Base-by-base conservation (phyloP, 2,888 invertebrate genomes). In the Mantis religiosa region DNA sequence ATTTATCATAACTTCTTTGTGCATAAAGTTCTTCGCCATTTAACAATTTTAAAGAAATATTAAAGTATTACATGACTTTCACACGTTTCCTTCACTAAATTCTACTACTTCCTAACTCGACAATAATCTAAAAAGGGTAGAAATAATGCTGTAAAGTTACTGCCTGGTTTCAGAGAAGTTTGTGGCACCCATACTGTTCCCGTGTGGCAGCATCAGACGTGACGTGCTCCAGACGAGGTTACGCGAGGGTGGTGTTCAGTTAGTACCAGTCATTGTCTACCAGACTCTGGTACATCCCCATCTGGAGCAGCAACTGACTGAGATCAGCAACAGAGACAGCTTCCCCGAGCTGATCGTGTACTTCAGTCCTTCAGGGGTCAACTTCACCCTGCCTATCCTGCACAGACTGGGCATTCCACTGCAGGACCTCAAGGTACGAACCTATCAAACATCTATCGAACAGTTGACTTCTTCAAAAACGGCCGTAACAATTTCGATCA, bases 341-440 rank as follows among this genome's bases (percentile, higher is more conserved):
- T 93, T 94, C 83, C 93, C 94, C 1, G 94, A 95, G 91, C 95
- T 92, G 91, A 91, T 95, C 82, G 94, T 95, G 3, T 95, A 95
- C 92, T 95, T 95, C 90, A 95, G 95, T 91, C 95, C 95, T 1
- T 95, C 95, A 8, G 95, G 95, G 28, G 93, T 95, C 0, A 93
- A 93, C 88, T 94, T 93, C 91, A 93, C 93, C 0, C 90, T 93
- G 82, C 93, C 93, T 1, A 93, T 93, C 91, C 92, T 95, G 28
- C 92, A 92, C 89, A 92, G 92, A 84, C 91, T 92, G 82, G 92
- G 92, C 84, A 90, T 93, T 34, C 87, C 88, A 54, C 30, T 89
- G 15, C 47, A 88, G 15, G 47, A 71, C 0, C 34, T 89, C 25
- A 90, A 90, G 89, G 90, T 90, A 89, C 12, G 1, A 12, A 12